Conservation (phyloP, 2,797 vertebrate genomes). For the Paedocypris micromegethes region DNA sequence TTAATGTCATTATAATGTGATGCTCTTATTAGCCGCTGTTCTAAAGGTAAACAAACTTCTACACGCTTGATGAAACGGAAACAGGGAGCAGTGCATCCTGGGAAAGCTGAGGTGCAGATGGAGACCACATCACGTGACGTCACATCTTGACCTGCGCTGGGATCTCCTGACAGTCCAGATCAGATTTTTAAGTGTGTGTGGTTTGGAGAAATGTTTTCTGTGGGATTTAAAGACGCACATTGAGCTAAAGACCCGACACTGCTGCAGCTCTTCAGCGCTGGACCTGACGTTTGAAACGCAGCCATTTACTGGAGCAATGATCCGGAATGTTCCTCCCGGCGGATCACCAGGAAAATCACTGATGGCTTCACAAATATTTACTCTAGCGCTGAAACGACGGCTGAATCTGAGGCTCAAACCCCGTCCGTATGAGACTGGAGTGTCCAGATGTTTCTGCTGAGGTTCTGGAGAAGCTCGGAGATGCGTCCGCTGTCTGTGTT, state of each 20-base stretch:
- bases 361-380: constrained; percentile 58
- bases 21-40: background rate
- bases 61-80: no score
- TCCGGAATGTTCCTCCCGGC: constrained; percentile 33
- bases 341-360: constrained; percentile 48
- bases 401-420: constrained; percentile 51
- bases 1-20: no score
- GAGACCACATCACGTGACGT: no score
- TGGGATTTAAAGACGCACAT: no score
- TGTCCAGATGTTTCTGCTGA: constrained; percentile 56
- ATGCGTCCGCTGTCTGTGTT: constrained; percentile 8
- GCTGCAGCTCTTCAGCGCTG: background rate
- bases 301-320: constrained; percentile 35
- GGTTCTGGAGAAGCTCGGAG: constrained; percentile 24
- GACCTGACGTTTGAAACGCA: constrained; percentile 41
- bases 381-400: constrained; percentile 54
- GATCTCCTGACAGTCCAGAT: no score
- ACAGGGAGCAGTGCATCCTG: no score
- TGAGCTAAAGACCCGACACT: no score
- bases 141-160: no score
- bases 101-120: no score
- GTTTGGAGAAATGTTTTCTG: constrained; percentile 6
- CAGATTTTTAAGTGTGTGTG: constrained; percentile 6
- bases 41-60: background rate
- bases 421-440: constrained; percentile 33